phyloP scores from a whole-genome alignment of 2,797 vertebrate species.

The Paedocypris micromegethes region DNA sequence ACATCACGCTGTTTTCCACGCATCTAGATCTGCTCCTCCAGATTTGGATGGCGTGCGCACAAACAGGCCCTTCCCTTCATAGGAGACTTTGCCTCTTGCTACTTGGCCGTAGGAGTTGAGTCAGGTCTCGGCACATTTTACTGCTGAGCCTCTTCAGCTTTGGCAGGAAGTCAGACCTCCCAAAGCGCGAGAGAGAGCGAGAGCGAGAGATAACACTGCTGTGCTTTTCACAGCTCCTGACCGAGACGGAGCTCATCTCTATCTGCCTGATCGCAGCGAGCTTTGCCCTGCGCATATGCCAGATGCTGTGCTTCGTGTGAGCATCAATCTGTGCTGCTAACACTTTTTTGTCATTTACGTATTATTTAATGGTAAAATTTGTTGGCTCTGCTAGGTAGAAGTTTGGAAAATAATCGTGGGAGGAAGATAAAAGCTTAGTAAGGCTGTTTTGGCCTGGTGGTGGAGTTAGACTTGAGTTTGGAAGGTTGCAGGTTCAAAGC shows the following conservation, averaged over 20 bases:
- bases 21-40: slow-evolving; percentile 9
- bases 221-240: slow-evolving; percentile 30
- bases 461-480: too few species aligned
- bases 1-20: slow-evolving; percentile 10
- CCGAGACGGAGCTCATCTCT: slow-evolving; percentile 34
- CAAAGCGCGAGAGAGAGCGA: not conserved
- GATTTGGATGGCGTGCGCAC: slow-evolving; percentile 17
- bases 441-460: too few species aligned
- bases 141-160: slow-evolving; percentile 36
- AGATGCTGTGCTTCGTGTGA: not conserved
- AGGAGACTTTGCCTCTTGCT: slow-evolving; percentile 13
- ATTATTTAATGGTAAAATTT: too few species aligned
- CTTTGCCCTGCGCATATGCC: slow-evolving; percentile 8
- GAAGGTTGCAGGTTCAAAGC: too few species aligned
- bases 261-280: slow-evolving; percentile 1
- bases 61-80: slow-evolving; percentile 2
- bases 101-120: slow-evolving; percentile 18
- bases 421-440: too few species aligned
- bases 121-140: slow-evolving; percentile 22
- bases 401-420: too few species aligned
- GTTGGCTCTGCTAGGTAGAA: too few species aligned
- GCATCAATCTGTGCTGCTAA: slow-evolving; percentile 2
- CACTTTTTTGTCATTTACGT: too few species aligned
- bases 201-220: slow-evolving; percentile 47
- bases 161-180: slow-evolving; percentile 43